These are phyloP conservation scores for Oscheius sp. DNA, from an alignment of 1,140 invertebrate genomes.

Conservation along the genomic window DNA sequence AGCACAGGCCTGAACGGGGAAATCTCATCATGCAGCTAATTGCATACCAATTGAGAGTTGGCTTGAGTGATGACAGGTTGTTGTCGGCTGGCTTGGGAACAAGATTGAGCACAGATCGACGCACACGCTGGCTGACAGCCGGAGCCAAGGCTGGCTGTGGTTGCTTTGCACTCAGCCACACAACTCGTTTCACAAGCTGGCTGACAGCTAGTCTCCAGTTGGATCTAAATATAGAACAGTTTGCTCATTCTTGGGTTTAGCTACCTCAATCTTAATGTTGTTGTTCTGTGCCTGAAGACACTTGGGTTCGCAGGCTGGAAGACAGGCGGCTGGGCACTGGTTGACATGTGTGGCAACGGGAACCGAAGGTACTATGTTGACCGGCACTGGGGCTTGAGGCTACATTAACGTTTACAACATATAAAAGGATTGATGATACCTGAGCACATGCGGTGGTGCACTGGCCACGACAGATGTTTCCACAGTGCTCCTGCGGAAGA, in stretches of 20 bases:
- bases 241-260: neutral
- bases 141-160: slow-evolving; percentile 7
- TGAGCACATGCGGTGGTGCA: slow-evolving; percentile 11
- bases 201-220: slow-evolving; percentile 6
- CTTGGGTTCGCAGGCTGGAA: slow-evolving; percentile 20
- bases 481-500: slow-evolving; percentile 22
- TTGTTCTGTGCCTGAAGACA: slow-evolving; percentile 27
- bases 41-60: neutral
- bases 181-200: slow-evolving; percentile 22
- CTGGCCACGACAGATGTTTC: slow-evolving; percentile 11
- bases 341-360: too few species aligned
- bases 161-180: slow-evolving; percentile 19
- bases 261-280: neutral
- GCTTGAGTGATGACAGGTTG: neutral
- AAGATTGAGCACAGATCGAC: slow-evolving; percentile 16
- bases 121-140: slow-evolving; percentile 23
- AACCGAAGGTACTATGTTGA: slow-evolving; percentile 9
- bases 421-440: neutral
- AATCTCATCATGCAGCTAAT: neutral
- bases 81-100: slow-evolving; percentile 4
- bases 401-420: neutral
- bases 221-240: neutral
- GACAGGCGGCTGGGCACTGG: slow-evolving; percentile 18
- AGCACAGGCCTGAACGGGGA: slow-evolving; percentile 16
- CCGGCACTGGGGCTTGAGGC: slow-evolving; percentile 1